phyloP scores from a whole-genome alignment of 2,113 vertebrate genomes.

The Calidris pugnax region DNA sequence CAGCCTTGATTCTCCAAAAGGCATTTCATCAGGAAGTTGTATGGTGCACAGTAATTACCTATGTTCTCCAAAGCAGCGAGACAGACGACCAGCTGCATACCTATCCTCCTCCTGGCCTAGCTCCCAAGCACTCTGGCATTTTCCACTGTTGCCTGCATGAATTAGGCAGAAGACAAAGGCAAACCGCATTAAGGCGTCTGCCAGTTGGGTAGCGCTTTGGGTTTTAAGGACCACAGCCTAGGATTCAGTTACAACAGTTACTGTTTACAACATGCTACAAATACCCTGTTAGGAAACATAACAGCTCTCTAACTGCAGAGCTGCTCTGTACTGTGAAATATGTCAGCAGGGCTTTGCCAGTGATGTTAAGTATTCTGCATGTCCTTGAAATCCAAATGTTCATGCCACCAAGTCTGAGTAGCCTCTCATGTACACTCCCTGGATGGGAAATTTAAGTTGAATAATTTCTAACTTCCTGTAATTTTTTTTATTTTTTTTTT shows the following conservation, averaged over 20 bases:
- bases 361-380: background rate
- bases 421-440: background rate
- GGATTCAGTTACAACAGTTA: slow-evolving; percentile 20
- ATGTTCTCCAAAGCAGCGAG: background rate
- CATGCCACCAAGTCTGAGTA: background rate
- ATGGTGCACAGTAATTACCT: slow-evolving; percentile 12
- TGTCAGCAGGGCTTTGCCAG: background rate
- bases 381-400: background rate
- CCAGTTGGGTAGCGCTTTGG: background rate
- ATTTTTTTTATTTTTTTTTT: too few species aligned
- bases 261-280: slow-evolving; percentile 49
- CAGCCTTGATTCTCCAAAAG: slow-evolving; percentile 36
- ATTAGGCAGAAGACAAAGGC: slow-evolving; percentile 38
- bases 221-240: slow-evolving; percentile 5
- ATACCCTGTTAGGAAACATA: slow-evolving; percentile 24
- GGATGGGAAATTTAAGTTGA: background rate
- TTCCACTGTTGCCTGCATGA: background rate
- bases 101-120: slow-evolving; percentile 54
- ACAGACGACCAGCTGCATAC: slow-evolving; percentile 43
- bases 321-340: background rate
- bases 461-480: background rate
- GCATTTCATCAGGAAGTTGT: slow-evolving; percentile 30
- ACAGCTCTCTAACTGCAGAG: slow-evolving; percentile 14
- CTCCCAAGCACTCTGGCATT: slow-evolving; percentile 50
- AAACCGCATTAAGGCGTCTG: slow-evolving; percentile 13